phyloP scores from a whole-genome alignment of 2,113 vertebrate genomes.

The Oreochromis tanganicae region DNA sequence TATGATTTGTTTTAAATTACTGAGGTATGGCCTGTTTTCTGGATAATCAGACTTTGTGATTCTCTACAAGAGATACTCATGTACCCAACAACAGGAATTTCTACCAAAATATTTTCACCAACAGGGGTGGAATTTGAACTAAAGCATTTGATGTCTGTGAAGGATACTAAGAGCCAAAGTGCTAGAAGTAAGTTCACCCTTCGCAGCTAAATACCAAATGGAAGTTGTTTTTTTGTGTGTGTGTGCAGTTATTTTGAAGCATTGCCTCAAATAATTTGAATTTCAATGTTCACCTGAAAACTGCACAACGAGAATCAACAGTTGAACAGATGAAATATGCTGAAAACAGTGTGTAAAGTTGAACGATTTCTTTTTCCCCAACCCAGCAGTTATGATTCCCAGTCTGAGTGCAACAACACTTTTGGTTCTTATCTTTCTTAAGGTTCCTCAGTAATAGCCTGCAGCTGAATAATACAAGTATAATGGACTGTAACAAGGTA shows the following conservation, averaged over 20 bases:
- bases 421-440: not conserved
- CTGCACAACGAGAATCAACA: not conserved
- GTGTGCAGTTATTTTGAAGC: not conserved
- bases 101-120: not conserved
- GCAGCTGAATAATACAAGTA: not conserved
- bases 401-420: not conserved
- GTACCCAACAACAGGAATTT: not conserved
- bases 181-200: not conserved
- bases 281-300: not conserved
- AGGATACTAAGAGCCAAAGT: not conserved
- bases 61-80: not conserved
- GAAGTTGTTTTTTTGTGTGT: not conserved
- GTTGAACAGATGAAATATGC: not conserved
- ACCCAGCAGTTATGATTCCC: not conserved
- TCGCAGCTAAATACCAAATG: not conserved
- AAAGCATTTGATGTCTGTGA: not conserved
- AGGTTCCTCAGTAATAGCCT: not conserved
- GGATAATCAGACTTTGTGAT: not conserved
- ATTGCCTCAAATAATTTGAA: not conserved
- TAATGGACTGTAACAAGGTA: not conserved
- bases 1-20: not conserved
- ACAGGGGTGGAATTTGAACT: not conserved
- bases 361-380: not conserved
- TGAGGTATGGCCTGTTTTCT: not conserved
- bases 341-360: not conserved